Base-by-base conservation (phyloP, 1,140 invertebrate genomes). In the Bombus affinis region DNA sequence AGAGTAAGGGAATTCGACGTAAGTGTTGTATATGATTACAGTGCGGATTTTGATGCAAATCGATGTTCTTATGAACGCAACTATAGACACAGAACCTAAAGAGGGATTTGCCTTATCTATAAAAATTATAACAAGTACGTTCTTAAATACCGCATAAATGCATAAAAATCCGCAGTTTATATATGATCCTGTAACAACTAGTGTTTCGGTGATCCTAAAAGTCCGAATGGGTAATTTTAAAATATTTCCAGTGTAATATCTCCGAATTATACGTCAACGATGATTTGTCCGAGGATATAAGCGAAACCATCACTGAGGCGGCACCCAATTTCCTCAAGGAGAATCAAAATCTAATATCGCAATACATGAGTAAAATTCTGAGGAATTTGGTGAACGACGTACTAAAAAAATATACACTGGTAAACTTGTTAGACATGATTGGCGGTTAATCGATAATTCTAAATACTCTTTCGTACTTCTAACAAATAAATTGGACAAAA, bases 211-310 rank as follows among this genome's bases (percentile, higher is more conserved):
- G 13, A 8, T 28, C 5, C 12, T 18, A 1, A 22, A 15, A 18
- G 0, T 9, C 15, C n/a, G 1, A 18, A 62, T 12, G 28, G 22
- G 2, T 18, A 72, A 77, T 8, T 25, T 44, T n/a, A 5, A 22
- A 22, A 68, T 47, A 71, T 65, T 80, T 53, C 9, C 78, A 93
- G 92, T 66, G 91, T 2, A 0, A n/a, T 0, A 65, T 74, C 1
- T 89, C 81, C 12, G 89, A 88, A 66, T 25, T 93, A 3, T 84
- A 68, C 73, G 0, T 92, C 28, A 83, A 91, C 35, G 68, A 87
- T 2, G 71, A 88, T 2, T 3, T 79, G 1, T 92, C 92, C 8
- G n/a, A 53, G 2, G 0, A 90, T 4, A 0, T 90, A 3, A 91
- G 91, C 73, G 5, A n/a, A 1, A 15, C 83, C 0, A 10, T 92